Evolutionary conservation across 1,140 invertebrate species (phyloP).

Genomic region (Drosophila serrata): DNA sequence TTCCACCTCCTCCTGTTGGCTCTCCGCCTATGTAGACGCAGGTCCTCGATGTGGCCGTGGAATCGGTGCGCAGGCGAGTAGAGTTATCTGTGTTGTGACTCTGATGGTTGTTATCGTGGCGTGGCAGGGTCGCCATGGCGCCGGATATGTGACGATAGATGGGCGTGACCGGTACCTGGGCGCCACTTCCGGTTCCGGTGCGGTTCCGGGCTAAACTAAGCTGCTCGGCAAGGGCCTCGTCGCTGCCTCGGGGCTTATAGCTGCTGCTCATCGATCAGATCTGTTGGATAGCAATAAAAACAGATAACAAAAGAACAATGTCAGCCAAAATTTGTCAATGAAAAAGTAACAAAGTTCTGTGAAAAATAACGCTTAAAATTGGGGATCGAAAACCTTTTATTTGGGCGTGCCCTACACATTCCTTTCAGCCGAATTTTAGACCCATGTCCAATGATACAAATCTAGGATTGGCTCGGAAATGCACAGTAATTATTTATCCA

Average conservation of each 20-base stretch:
- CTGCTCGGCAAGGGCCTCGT: conserved; percentile 75
- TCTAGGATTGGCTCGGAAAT: background rate
- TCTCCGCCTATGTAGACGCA: conserved; percentile 77
- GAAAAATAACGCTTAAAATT: conserved; percentile 9
- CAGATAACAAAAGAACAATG: conserved; percentile 16
- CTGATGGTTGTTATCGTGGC: conserved; percentile 53
- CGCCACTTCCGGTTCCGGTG: conserved; percentile 42
- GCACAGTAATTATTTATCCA: background rate
- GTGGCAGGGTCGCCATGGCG: conserved; percentile 69
- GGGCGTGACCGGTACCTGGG: conserved; percentile 46
- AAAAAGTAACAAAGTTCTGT: background rate
- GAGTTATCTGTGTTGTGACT: conserved; percentile 33
- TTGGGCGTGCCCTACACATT: conserved; percentile 8
- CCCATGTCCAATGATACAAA: background rate
- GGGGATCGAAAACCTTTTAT: conserved; percentile 5
- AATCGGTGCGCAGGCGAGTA: conserved; percentile 63
- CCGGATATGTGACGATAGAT: conserved; percentile 65
- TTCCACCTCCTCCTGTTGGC: conserved; percentile 7
- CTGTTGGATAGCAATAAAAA: conserved; percentile 24
- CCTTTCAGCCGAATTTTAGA: background rate
- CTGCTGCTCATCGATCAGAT: conserved; percentile 76
- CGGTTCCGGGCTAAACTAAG: conserved; percentile 54
- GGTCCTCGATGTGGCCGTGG: conserved; percentile 58
- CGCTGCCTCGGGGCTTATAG: conserved; percentile 62
- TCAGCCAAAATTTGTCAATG: conserved; percentile 11